Evolutionary conservation across 2,113 vertebrate genomes (phyloP).

Genomic region (Gnathonemus echidnorhynchus): DNA sequence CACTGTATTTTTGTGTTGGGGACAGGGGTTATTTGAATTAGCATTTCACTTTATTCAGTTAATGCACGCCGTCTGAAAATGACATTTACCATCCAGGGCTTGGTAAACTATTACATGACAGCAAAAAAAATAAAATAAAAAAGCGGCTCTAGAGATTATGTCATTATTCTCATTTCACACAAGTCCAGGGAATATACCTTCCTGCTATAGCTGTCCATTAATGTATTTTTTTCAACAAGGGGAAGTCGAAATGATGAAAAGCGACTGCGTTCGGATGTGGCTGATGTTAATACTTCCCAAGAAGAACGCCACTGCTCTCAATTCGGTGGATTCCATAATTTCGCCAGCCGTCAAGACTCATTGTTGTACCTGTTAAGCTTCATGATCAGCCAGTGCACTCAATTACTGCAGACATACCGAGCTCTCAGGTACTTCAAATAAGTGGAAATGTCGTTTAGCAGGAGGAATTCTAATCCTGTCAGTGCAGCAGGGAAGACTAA

Average conservation of each 20-base stretch:
- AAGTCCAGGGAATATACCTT: neutral
- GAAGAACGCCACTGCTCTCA: neutral
- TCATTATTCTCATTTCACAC: neutral
- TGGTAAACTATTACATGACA: neutral
- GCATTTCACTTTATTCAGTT: neutral
- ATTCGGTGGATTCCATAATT: neutral
- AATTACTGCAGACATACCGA: conserved; percentile 49
- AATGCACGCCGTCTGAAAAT: neutral
- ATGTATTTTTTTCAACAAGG: neutral
- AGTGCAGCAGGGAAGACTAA: conserved; percentile 40
- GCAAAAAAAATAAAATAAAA: neutral
- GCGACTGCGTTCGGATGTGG: neutral
- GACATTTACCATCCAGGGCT: neutral
- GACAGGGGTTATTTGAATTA: neutral
- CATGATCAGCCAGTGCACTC: conserved; percentile 38
- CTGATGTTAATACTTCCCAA: neutral
- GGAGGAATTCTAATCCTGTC: conserved; percentile 41
- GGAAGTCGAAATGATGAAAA: conserved; percentile 2
- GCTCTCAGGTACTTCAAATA: conserved; percentile 51
- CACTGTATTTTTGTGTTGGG: neutral
- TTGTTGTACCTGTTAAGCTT: conserved; percentile 19
- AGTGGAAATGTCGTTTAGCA: conserved; percentile 55
- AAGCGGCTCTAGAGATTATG: neutral
- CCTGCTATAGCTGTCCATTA: neutral
- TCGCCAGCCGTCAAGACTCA: conserved; percentile 16